Percentiles rank a stretch among this genome's conserved stretches.
Conservation (phyloP, 2,797 vertebrate genomes). For the Microtus obscurus region DNA sequence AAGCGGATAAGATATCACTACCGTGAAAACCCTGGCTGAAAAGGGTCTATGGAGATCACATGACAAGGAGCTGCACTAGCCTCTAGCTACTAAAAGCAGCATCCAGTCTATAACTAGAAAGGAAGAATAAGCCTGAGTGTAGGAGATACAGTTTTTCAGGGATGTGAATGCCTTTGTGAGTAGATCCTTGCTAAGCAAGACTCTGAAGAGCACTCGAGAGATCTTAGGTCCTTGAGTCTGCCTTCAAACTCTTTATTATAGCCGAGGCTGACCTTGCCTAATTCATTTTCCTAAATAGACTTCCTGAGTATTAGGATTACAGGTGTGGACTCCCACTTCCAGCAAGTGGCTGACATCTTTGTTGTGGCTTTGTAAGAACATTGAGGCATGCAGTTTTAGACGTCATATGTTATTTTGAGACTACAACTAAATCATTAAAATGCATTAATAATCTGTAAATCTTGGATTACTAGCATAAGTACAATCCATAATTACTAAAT, state of each 20-base stretch:
- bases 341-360: neutral
- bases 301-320: neutral
- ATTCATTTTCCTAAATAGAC: neutral
- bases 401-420: conserved; percentile 80
- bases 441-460: conserved; percentile 88
- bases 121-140: neutral
- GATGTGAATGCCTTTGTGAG: neutral
- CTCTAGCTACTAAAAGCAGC: neutral
- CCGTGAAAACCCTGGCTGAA: neutral
- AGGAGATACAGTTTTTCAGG: neutral
- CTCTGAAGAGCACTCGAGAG: neutral
- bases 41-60: neutral
- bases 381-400: conserved; percentile 83
- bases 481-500: conserved; percentile 85
- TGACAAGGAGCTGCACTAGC: neutral
- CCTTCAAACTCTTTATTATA: neutral
- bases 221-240: neutral
- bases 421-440: conserved; percentile 88
- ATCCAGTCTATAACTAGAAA: conserved; percentile 37
- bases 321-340: neutral
- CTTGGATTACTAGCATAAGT: conserved; percentile 85
- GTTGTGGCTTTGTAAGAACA: conserved; percentile 34
- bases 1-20: neutral
- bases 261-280: neutral
- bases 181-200: neutral